Conservation (phyloP, 2,113 vertebrate species). For the Notothenia coriiceps region DNA sequence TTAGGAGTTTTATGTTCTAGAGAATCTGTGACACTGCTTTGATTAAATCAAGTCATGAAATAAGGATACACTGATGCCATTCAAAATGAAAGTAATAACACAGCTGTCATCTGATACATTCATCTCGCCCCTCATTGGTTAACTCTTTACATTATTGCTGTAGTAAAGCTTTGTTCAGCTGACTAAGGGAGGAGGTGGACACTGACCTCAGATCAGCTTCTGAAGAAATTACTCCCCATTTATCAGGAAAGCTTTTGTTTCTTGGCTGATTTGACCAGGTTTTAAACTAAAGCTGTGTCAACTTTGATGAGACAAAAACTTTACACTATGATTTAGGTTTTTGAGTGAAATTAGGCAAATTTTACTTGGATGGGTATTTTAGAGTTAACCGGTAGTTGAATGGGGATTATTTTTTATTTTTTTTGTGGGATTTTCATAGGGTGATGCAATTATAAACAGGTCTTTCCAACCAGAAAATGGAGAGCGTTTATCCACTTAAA, state of each 20-base stretch:
- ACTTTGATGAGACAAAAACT: background rate
- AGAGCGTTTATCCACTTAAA: background rate
- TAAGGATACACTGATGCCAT: conserved; percentile 6
- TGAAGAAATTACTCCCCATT: background rate
- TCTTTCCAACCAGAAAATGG: background rate
- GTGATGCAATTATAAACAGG: background rate
- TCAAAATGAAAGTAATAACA: conserved; percentile 3
- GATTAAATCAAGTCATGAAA: conserved; percentile 29
- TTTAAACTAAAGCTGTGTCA: background rate
- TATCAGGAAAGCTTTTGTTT: background rate
- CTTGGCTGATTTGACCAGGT: background rate
- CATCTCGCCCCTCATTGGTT: conserved; percentile 49
- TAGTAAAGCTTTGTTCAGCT: conserved; percentile 53
- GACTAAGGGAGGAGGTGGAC: conserved; percentile 15
- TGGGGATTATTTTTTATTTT: background rate
- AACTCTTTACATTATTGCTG: conserved; percentile 66
- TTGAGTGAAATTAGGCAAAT: background rate
- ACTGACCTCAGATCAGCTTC: conserved; percentile 12
- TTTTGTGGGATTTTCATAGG: too few species aligned
- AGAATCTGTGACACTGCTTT: conserved; percentile 13
- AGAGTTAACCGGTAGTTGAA: background rate
- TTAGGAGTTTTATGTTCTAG: background rate
- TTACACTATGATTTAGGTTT: background rate
- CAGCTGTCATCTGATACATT: conserved; percentile 55
- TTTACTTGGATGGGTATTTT: background rate